Evolutionary conservation across 35 echinoderm and acorn worm genomes (phyloP), one percentile per base, ranked within the genome.

Genomic region (Nesometra sesokonis): DNA sequence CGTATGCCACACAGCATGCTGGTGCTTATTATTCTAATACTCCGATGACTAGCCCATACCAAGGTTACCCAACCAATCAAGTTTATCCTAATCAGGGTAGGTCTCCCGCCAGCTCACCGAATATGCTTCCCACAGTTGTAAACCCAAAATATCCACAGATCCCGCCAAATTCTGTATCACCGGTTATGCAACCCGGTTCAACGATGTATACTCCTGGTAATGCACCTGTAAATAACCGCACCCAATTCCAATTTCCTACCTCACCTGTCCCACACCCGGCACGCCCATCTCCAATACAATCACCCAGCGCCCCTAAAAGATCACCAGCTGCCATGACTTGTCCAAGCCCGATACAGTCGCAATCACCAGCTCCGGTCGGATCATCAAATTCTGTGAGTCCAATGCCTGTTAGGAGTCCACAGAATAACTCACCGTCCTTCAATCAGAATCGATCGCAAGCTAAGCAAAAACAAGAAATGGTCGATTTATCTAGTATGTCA

Each of bases 251-350:
- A 27, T 67, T 67, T 67, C 52, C 52, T 67, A 67, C 52, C 52
- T 67, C 52, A 67, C 52, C 52, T 2, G 52, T 67, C 23, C 52
- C 8, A 2, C 52, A 67, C 52, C 52, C 23, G 23, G 21, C 52
- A 67, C 81, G 37, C 38, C 81, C 81, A 30, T 83, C 81, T 37
- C 81, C 81, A 83, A 38, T 83, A 38, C 81, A 35, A 23, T 83
- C 81, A 5, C 81, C 81, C 7, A 38, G 34, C 11, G 37, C 81
- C 8, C 34, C 34, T 29, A 38, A 37, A 30, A 35, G 81, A 39
- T 83, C 81, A 0, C 81, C 81, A 23, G 81, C 37, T 31, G 23
- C 34, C 27, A 83, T 83, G 37, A 17, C 34, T 19, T 37, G 81
- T 39, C 81, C 81, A 39, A 83, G 37, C 27, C 37, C 81, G 81